A percentile compares a stretch with the other conserved stretches of the same genome.
Conservation (phyloP, 2,888 invertebrate species). For the Diarsia brunnea region DNA sequence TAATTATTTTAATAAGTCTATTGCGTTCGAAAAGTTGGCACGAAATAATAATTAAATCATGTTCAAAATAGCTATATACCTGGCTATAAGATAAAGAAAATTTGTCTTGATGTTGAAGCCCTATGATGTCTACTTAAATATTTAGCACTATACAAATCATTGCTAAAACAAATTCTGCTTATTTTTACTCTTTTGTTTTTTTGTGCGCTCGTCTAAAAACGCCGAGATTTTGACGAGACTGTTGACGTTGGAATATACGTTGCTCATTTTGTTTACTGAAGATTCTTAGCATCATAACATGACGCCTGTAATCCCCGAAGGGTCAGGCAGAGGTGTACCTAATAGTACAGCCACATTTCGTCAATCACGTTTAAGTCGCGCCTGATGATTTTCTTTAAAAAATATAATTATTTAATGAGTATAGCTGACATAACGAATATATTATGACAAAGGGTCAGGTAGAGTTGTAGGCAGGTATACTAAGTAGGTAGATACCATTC, state of each 20-base stretch:
- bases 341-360: no score
- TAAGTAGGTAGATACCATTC: neutral
- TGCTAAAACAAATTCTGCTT: neutral
- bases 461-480: neutral
- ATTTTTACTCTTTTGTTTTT: neutral
- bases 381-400: neutral
- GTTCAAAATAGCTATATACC: slow-evolving; percentile 1
- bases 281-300: neutral
- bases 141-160: neutral
- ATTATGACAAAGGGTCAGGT: neutral
- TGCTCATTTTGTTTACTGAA: neutral
- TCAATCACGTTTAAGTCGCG: no score
- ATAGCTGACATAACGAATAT: neutral
- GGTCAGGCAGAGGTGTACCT: no score
- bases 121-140: neutral
- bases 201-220: neutral
- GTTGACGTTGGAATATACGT: neutral
- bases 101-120: neutral
- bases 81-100: neutral
- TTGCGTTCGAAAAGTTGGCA: neutral
- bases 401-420: neutral
- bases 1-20: neutral
- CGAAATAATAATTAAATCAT: neutral
- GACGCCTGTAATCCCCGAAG: no score
- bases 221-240: neutral